A percentile compares a stretch with the other conserved stretches of the same genome.
These are phyloP conservation scores for Pogonophryne albipinna DNA, from an alignment of 2,797 vertebrate genomes.

Conservation along the genomic window DNA sequence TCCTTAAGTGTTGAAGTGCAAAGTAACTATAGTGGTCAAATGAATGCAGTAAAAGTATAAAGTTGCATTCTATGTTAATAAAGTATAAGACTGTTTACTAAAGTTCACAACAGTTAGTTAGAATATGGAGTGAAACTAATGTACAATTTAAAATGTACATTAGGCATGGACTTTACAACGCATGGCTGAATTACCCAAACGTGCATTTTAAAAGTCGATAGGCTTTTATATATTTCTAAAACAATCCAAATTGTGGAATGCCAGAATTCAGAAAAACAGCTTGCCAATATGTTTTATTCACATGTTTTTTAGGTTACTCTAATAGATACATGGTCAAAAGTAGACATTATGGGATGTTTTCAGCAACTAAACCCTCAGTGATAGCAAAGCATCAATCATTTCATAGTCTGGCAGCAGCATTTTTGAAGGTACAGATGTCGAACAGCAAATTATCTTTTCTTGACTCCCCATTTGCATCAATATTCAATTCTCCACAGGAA, in stretches of 20 bases:
- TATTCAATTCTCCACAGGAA: constrained; percentile 5
- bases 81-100: no score
- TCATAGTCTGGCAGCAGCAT: constrained; percentile 32
- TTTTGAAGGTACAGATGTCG: constrained; percentile 36
- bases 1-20: neutral
- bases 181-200: neutral
- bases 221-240: neutral
- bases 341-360: neutral
- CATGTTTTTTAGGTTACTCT: neutral
- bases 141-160: neutral
- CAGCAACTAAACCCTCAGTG: neutral
- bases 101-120: no score
- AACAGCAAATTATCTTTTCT: constrained; percentile 44
- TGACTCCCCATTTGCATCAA: constrained; percentile 35
- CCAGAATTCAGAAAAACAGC: neutral
- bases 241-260: neutral
- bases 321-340: constrained; percentile 5
- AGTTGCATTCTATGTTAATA: neutral
- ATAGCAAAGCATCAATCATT: constrained; percentile 11
- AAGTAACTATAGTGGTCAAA: neutral
- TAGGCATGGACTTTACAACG: neutral
- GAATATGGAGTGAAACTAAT: neutral
- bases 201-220: neutral
- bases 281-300: neutral
- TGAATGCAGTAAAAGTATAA: neutral